Evolutionary conservation across 2,113 vertebrate species (phyloP), one percentile per base, ranked within the genome.

Genomic region (Heteronetta atricapilla): DNA sequence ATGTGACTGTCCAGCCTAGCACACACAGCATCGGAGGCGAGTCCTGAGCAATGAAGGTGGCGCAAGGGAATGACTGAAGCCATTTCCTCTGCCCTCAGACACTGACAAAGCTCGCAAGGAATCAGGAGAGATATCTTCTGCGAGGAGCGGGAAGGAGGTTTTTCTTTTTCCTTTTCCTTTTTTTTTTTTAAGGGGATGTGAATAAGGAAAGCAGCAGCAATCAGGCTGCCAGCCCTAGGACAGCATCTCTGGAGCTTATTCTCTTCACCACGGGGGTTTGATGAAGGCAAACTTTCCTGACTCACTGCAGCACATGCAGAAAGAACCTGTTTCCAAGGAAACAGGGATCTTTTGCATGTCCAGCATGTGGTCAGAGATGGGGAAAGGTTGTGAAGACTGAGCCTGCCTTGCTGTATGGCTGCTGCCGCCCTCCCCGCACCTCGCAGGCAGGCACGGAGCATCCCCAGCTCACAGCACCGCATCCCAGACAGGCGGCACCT

Each of bases 261-360:
- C 97, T 95, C 88, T 91, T 97, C 97, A 76, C 97, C 76, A 15
- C 87, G 95, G 98, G 98, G 97, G 97, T 97, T 53, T 98, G 98
- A 98, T 98, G 98, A 97, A 97, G 97, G 96, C 97, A 97, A 97
- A 97, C 93, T 98, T 97, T 86, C 97, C 96, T 48, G 46, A 78
- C 88, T 95, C 72, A 13, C 77, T 83, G 97, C 96, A 95, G 97
- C 95, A 97, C 97, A 93, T 95, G 97, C 69, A 88, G 96, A 86
- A 96, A 93, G 95, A 97, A 93, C 96, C 68, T 7, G 98, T 98
- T 98, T 97, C 98, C 97, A 98, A 96, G 98, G 98, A 96, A 97
- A 98, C 97, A 6, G 86, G 63, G 86, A 94, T 89, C 66, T 94
- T 97, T 93, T 97, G 95, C 96, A 91, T 97, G 96, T 95, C 97